Evolutionary conservation across 2,797 vertebrate genomes (phyloP).

Genomic region (Monodelphis domestica): DNA sequence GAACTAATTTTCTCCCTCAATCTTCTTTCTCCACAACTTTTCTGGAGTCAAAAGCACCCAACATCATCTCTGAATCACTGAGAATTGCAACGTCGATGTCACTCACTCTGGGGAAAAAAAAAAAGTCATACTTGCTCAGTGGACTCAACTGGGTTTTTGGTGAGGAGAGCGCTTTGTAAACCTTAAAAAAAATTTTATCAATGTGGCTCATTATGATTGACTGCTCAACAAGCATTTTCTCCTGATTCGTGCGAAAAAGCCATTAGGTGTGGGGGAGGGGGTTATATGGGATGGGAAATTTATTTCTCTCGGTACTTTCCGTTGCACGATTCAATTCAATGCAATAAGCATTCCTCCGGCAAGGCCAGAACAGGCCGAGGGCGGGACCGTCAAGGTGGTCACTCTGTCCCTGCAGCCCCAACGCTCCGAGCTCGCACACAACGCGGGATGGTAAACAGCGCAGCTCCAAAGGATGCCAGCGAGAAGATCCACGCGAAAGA

Average conservation of each 20-base stretch:
- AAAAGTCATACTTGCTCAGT: too few species aligned
- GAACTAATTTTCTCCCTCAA: too few species aligned
- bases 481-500: too few species aligned
- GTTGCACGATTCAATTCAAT: fast-evolving
- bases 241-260: not conserved
- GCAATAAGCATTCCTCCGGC: not conserved
- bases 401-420: not conserved
- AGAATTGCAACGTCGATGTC: too few species aligned
- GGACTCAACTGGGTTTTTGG: not conserved
- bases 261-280: not conserved
- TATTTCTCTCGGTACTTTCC: not conserved
- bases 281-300: not conserved
- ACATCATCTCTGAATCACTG: too few species aligned
- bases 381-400: not conserved
- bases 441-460: not conserved
- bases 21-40: too few species aligned
- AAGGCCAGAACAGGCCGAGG: not conserved
- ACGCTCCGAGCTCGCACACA: not conserved
- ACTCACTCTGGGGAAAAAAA: not conserved
- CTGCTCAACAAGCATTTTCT: not conserved
- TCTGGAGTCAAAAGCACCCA: too few species aligned
- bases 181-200: not conserved
- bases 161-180: not conserved
- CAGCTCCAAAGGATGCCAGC: not conserved
- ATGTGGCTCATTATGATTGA: not conserved